These are phyloP conservation scores for Clytia hemisphaerica DNA, from an alignment of 30 jellyfish, hydroid and myxozoan species.

Conservation along the genomic window DNA sequence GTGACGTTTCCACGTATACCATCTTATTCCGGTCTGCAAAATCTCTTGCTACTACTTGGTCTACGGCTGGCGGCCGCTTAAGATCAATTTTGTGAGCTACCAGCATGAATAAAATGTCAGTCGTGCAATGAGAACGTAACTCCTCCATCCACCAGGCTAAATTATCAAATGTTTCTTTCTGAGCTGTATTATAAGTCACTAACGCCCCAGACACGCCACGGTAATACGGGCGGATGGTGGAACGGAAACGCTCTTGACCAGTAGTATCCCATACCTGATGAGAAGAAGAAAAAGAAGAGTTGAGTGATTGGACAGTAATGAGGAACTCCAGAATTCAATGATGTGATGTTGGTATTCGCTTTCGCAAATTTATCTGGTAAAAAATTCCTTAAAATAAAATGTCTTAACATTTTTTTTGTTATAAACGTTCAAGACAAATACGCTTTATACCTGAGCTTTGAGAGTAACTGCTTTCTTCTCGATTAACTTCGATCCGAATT, in stretches of 20 bases:
- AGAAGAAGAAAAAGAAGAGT: too few species aligned
- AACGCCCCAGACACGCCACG: conserved; percentile 13
- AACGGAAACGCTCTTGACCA: conserved; percentile 33
- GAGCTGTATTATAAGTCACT: conserved; percentile 5
- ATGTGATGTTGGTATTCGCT: too few species aligned
- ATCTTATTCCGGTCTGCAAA: not conserved
- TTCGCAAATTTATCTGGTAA: too few species aligned
- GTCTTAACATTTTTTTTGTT: too few species aligned
- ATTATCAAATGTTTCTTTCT: not conserved
- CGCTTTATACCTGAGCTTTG: too few species aligned
- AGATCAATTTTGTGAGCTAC: conserved; percentile 21
- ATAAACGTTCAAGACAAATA: too few species aligned
- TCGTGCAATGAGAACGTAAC: not conserved
- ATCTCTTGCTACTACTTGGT: not conserved
- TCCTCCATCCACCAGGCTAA: conserved; percentile 12
- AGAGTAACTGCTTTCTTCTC: too few species aligned
- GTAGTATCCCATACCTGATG: conserved; percentile 28
- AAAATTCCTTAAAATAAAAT: too few species aligned
- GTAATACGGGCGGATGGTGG: conserved; percentile 3
- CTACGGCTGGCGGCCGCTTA: conserved; percentile 9
- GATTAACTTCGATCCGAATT: too few species aligned
- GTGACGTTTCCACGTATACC: conserved; percentile 14
- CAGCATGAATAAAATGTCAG: not conserved
- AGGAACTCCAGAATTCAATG: too few species aligned
- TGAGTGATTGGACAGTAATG: too few species aligned